Evolutionary conservation across 2,113 vertebrate species (phyloP).

Genomic region (Istiophorus platypterus): DNA sequence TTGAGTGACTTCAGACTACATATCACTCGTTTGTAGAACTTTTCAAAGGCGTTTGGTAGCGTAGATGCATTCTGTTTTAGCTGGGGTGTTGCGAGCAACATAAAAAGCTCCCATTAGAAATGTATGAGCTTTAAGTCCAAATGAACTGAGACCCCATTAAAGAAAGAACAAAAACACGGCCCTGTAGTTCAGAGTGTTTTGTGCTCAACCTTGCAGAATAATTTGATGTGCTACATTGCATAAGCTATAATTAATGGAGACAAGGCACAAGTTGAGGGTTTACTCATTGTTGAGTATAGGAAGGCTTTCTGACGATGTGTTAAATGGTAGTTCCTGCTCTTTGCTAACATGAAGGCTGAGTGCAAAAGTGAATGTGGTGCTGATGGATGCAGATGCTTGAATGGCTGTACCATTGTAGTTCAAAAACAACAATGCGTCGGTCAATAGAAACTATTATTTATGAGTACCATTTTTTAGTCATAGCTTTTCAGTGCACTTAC

Average conservation of each 20-base stretch:
- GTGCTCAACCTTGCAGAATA: conserved; percentile 60
- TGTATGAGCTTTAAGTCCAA: conserved; percentile 63
- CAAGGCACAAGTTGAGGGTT: conserved; percentile 28
- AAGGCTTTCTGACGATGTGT: conserved; percentile 27
- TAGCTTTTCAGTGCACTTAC: too few species aligned
- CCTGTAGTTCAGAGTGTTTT: conserved; percentile 44
- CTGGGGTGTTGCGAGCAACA: conserved; percentile 32
- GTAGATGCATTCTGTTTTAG: conserved; percentile 42
- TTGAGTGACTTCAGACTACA: conserved; percentile 24
- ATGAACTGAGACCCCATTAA: conserved; percentile 57
- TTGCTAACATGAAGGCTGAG: conserved; percentile 15
- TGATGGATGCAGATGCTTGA: not conserved
- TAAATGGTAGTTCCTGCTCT: conserved; percentile 25
- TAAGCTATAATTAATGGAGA: conserved; percentile 58
- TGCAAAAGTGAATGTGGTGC: conserved; percentile 4
- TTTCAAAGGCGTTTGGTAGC: conserved; percentile 3
- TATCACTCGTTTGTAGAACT: conserved; percentile 16
- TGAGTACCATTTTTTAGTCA: too few species aligned
- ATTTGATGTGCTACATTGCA: conserved; percentile 37
- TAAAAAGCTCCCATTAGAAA: conserved; percentile 63
- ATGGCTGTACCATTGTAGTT: not conserved
- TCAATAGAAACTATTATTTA: not conserved
- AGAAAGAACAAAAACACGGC: conserved; percentile 49
- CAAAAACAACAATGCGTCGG: not conserved
- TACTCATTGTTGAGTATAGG: conserved; percentile 22